Conservation (phyloP, 1,140 invertebrate genomes). For the Drosophila arizonae region DNA sequence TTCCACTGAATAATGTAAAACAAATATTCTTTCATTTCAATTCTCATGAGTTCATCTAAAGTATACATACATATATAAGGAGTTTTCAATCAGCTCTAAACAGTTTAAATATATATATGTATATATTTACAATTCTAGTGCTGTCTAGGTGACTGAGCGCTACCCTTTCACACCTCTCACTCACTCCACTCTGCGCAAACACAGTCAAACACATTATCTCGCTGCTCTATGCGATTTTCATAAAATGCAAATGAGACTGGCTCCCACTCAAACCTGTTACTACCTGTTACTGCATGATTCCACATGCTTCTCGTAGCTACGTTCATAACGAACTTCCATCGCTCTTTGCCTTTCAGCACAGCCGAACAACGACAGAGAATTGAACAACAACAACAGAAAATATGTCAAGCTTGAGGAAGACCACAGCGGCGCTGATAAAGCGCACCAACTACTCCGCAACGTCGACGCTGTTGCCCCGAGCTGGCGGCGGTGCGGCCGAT, state of each 20-base stretch:
- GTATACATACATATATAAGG: too few species aligned
- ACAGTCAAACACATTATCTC: too few species aligned
- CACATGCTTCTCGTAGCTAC: background rate
- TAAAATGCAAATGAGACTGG: background rate
- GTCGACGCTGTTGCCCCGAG: constrained; percentile 36
- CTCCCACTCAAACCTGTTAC: background rate
- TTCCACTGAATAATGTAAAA: too few species aligned
- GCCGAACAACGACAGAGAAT: constrained; percentile 1
- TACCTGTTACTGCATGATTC: background rate
- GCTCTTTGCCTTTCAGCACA: background rate
- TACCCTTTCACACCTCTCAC: too few species aligned
- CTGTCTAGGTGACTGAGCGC: too few species aligned
- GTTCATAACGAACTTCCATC: constrained; percentile 17
- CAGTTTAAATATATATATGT: too few species aligned
- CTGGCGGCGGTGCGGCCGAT: constrained; percentile 3
- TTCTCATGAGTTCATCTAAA: too few species aligned
- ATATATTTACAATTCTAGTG: too few species aligned
- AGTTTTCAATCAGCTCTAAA: too few species aligned
- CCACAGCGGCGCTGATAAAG: constrained; percentile 66
- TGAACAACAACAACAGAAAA: constrained; percentile 40
- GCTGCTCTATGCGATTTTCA: constrained; percentile 3
- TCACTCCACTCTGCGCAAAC: too few species aligned
- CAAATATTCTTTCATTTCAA: too few species aligned
- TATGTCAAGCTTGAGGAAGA: constrained; percentile 73
- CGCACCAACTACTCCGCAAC: constrained; percentile 70